These are phyloP conservation scores for Pangasius sanitwongsei DNA, from an alignment of 2,797 vertebrate genomes.

Conservation along the genomic window DNA sequence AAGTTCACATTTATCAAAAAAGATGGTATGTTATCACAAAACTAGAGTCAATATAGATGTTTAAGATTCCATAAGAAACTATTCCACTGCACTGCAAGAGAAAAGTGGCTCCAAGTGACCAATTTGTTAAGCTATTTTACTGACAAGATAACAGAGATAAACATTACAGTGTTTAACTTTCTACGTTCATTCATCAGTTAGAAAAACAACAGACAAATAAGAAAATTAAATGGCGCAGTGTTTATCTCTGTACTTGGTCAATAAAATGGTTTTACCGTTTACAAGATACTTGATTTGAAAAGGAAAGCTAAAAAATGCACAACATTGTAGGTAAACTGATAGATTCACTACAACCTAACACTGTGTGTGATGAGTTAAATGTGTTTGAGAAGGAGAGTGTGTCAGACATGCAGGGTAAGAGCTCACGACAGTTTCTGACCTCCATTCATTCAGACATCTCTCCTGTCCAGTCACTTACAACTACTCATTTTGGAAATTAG, in stretches of 20 bases:
- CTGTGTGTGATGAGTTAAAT: neutral
- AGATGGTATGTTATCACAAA: neutral
- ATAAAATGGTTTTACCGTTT: neutral
- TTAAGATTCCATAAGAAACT: neutral
- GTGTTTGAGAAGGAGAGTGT: neutral
- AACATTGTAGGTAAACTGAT: neutral
- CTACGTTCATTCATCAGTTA: neutral
- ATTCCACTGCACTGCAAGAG: neutral
- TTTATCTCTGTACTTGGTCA: neutral
- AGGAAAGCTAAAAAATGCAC: neutral
- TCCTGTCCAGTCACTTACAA: neutral
- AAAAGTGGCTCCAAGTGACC: neutral
- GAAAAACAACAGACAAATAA: neutral
- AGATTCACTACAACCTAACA: neutral
- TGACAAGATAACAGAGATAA: neutral
- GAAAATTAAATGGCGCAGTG: neutral
- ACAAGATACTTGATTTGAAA: neutral
- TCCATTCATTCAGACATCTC: neutral
- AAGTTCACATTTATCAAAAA: neutral
- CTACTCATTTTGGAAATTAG: too few species aligned
- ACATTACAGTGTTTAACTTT: neutral
- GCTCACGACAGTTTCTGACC: neutral
- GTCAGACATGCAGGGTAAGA: neutral
- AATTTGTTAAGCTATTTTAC: neutral
- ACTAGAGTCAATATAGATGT: neutral